Base-by-base conservation (phyloP, 2,113 vertebrate genomes). In the Sterna hirundo region DNA sequence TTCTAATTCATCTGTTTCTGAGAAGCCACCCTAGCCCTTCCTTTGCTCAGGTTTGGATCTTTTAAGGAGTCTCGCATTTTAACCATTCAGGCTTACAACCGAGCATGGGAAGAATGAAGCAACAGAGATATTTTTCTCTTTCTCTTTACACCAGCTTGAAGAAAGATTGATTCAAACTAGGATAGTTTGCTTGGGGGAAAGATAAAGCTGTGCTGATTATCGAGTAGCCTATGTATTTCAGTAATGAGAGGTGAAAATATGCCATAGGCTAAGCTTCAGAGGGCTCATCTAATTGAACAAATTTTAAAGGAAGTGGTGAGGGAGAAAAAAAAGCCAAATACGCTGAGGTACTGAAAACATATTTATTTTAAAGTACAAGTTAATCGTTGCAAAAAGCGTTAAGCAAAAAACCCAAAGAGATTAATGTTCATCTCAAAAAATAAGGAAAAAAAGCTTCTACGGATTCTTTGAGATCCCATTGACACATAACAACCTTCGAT, bases 1-100 rank as follows among this genome's bases (percentile, higher is more conserved):
- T 93, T 96, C 26, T 93, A 95, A 94, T 96, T 95, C 60, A 86
- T 89, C 86, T 90, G 71, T 91, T 97, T 97, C 96, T 96, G 55
- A 95, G 96, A 97, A 97, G 78, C 44, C 78, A 95, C 93, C 86
- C 57, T 93, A 94, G 84, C 49, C 91, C 93, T 92, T 93, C 86
- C 65, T 94, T 94, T 95, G 61, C 77, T 96, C 52, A 85, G 22
- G 46, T 93, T 83, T 91, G 97, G 95, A 95, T 95, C 57, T 81
- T 82, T 82, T 84, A 81, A 88, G 86, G 77, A 91, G 80, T 16
- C 49, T 61, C 77, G 19, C 22, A 74, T 85, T 89, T 91, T 91
- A 95, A 94, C 15, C 2, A 34, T 74, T 78, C 74, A 27, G 6
- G 14, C 51, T 81, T 88, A 72, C 10, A 86, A 42, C 1, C 0